Evolutionary conservation across 2,113 vertebrate species (phyloP).

Genomic region (Ictidomys tridecemlineatus): DNA sequence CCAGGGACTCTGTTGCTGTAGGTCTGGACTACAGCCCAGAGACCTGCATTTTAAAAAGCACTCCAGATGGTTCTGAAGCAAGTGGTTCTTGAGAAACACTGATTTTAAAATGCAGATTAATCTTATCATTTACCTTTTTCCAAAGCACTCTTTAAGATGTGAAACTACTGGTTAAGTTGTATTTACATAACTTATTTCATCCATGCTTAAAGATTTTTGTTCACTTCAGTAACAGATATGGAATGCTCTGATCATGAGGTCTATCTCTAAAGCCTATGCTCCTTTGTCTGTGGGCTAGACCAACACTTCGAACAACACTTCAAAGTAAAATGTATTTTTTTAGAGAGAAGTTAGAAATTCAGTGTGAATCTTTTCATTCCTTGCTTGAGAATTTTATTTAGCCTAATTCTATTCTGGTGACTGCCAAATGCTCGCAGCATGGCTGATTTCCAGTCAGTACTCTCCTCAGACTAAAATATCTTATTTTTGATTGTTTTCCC

Average conservation of each 20-base stretch:
- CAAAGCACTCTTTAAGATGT: background rate
- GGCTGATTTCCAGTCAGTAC: slow-evolving; percentile 80
- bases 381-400: slow-evolving; percentile 77
- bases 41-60: background rate
- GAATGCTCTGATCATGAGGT: background rate
- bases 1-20: background rate
- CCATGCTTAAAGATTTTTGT: background rate
- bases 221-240: background rate
- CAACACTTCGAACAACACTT: slow-evolving; percentile 35
- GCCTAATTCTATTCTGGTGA: slow-evolving; percentile 80
- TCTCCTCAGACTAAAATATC: slow-evolving; percentile 76
- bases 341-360: slow-evolving; percentile 71
- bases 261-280: background rate
- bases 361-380: slow-evolving; percentile 76
- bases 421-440: slow-evolving; percentile 79
- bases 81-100: background rate
- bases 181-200: slow-evolving; percentile 34
- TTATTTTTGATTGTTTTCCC: slow-evolving; percentile 75
- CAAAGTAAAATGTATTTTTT: slow-evolving; percentile 63
- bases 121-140: background rate
- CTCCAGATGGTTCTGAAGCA: background rate
- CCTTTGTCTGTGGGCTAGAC: background rate
- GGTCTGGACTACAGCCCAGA: background rate
- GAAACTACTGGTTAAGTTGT: background rate
- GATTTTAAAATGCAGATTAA: slow-evolving; percentile 23